Base-by-base conservation (phyloP, 2,888 invertebrate genomes). In the Hypercompe scribonia region DNA sequence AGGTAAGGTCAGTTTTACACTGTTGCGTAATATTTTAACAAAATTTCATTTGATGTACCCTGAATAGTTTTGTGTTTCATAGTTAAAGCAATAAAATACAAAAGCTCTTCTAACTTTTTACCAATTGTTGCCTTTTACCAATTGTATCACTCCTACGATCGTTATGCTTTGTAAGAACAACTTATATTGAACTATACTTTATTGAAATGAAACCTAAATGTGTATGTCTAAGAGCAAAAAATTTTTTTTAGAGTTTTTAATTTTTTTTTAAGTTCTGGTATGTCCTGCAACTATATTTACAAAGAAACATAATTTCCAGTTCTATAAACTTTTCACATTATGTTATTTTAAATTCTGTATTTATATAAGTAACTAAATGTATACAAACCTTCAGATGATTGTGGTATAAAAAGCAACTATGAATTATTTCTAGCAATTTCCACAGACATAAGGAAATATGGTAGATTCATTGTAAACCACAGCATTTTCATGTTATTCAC, bases 1-100 rank as follows among this genome's bases (percentile, higher is more conserved):
- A 91, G 87, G 84, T 83, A 89, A 84, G 74, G 64, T 8, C 80
- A 36, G 79, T 64, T 42, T 90, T 77, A 93, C 92, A 94, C 89
- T 81, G 90, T 75, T 13, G 34, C 70, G 84, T 82, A 79, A 82
- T 67, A 24, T 50, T 61, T 8, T 4, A 61, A 18, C 1, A 2
- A 18, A 31, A 13, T 15, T 31, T 50, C 24, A n/a, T n/a, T 3
- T n/a, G 0, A 24, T 0, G 10, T 54, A 7, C 50, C 21, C 24
- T n/a, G n/a, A 54, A 54, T 54, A 3, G 7, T 54, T 1, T n/a
- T n/a, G 2, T n/a, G 3, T n/a, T 54, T 11, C n/a, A 11, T 54
- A 24, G 24, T 54, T 54, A 50, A 24, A 50, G 24, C 1, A 50
- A 50, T 24, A 50, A 50, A 46, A 46, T 46, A 46, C 18, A 46